A percentile compares a stretch with the other conserved stretches of the same genome.
phyloP scores from a whole-genome alignment of 2,888 invertebrate genomes.

The Diploptera punctata region DNA sequence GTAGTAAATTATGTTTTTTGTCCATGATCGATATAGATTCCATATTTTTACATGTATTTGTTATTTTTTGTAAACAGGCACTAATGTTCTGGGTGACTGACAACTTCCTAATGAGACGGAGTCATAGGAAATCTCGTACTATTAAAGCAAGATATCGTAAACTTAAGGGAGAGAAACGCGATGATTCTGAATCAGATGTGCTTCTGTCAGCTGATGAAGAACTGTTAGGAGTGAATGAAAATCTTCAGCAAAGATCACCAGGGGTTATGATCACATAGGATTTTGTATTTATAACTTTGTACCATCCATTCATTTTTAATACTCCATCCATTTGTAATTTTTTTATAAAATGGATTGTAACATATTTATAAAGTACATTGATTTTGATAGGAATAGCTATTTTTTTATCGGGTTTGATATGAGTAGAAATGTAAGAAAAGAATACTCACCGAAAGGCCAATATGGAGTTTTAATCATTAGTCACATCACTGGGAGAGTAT shows the following conservation, averaged over 20 bases:
- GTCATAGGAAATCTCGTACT: slow-evolving; percentile 33
- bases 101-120: slow-evolving; percentile 77
- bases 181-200: slow-evolving; percentile 67
- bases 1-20: too few relatives aligned
- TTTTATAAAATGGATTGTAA: slow-evolving; percentile 18
- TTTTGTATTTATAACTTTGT: neutral
- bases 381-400: slow-evolving; percentile 21
- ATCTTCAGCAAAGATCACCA: slow-evolving; percentile 33
- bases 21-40: too few relatives aligned
- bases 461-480: too few relatives aligned
- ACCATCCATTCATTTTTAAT: neutral
- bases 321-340: slow-evolving; percentile 24
- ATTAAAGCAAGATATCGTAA: slow-evolving; percentile 64
- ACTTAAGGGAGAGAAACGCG: slow-evolving; percentile 60
- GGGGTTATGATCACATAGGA: slow-evolving; percentile 26
- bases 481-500: too few relatives aligned
- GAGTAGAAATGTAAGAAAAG: neutral
- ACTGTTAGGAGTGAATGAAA: slow-evolving; percentile 58
- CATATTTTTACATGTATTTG: too few relatives aligned
- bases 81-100: slow-evolving; percentile 88
- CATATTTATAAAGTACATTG: slow-evolving; percentile 3
- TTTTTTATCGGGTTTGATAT: neutral
- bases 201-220: slow-evolving; percentile 60
- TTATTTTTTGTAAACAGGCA: slow-evolving; percentile 59
- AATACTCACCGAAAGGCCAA: too few relatives aligned